Evolutionary conservation across 2,113 vertebrate genomes (phyloP).

Genomic region (Mugil cephalus): DNA sequence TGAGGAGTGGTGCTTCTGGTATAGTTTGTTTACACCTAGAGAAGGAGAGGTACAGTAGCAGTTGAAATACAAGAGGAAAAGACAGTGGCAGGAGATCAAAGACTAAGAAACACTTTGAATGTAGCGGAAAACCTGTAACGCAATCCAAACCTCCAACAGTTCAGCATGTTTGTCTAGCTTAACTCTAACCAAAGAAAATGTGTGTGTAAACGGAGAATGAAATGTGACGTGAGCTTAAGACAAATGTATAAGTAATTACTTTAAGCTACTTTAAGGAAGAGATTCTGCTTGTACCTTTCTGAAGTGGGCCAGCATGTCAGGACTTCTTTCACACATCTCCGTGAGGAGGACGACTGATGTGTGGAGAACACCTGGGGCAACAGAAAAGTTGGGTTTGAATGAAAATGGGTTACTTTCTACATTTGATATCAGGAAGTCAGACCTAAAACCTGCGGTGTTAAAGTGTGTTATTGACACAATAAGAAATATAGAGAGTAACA

Average conservation of each 20-base stretch:
- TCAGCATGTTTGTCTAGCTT: conserved; percentile 47
- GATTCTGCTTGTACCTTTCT: conserved; percentile 90
- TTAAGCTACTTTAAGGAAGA: background rate
- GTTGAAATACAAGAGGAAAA: conserved; percentile 67
- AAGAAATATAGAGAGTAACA: no score
- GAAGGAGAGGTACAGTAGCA: conserved; percentile 70
- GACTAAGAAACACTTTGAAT: conserved; percentile 58
- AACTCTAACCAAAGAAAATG: conserved; percentile 58
- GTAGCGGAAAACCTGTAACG: conserved; percentile 53
- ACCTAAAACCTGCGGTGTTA: no score
- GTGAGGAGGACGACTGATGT: conserved; percentile 99
- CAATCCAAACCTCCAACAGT: conserved; percentile 50
- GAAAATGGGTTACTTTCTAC: no score
- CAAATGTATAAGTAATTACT: conserved; percentile 49
- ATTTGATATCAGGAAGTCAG: background rate
- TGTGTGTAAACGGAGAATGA: conserved; percentile 72
- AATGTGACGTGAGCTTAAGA: conserved; percentile 67
- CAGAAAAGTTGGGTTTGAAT: background rate
- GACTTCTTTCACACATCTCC: conserved; percentile 99
- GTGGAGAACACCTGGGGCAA: conserved; percentile 93
- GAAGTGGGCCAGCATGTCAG: conserved; percentile 98
- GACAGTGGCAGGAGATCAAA: conserved; percentile 66
- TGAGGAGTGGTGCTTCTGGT: conserved; percentile 75
- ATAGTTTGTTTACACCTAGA: conserved; percentile 68
- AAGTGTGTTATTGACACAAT: no score